Percentiles rank a stretch among this genome's conserved stretches.
These are phyloP conservation scores for Cataglyphis cursor DNA, from an alignment of 2,888 invertebrate genomes.

Conservation along the genomic window DNA sequence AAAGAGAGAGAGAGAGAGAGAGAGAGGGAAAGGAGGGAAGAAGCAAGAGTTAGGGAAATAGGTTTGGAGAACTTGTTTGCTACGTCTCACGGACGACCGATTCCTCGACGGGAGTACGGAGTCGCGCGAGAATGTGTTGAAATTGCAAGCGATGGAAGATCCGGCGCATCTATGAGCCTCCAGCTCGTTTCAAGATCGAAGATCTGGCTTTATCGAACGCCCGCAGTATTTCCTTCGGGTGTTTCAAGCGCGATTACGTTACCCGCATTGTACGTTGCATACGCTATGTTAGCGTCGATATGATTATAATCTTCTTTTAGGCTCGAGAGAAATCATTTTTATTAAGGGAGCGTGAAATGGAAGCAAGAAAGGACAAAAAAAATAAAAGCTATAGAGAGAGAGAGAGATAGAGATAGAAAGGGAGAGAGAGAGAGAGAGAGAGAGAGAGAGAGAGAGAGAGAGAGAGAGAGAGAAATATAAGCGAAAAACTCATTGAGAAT, in stretches of 20 bases:
- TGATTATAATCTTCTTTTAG: neutral
- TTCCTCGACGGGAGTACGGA: constrained; percentile 83
- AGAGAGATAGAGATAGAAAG: constrained; percentile 31
- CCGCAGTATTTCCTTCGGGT: constrained; percentile 17
- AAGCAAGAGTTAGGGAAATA: constrained; percentile 85
- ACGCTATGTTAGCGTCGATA: neutral
- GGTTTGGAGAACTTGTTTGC: constrained; percentile 86
- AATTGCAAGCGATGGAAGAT: constrained; percentile 78
- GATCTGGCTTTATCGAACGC: constrained; percentile 10
- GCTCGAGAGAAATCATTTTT: neutral
- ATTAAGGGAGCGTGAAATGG: constrained; percentile 46
- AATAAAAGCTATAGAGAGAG: constrained; percentile 44
- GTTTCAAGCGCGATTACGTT: constrained; percentile 5
- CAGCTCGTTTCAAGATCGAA: constrained; percentile 34
- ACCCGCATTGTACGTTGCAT: neutral
- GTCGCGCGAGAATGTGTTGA: constrained; percentile 78
- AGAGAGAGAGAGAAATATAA: constrained; percentile 53
- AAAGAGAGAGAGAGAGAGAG: constrained; percentile 80
- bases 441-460: neutral
- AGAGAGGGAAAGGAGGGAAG: constrained; percentile 82
- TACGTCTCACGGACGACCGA: constrained; percentile 66
- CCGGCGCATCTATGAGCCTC: constrained; percentile 23
- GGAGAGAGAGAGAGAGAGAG: constrained; percentile 34
- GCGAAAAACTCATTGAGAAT: constrained; percentile 80
- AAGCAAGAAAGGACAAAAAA: constrained; percentile 62